Conservation (phyloP, 2,888 invertebrate genomes). For the Diarsia dahlii region DNA sequence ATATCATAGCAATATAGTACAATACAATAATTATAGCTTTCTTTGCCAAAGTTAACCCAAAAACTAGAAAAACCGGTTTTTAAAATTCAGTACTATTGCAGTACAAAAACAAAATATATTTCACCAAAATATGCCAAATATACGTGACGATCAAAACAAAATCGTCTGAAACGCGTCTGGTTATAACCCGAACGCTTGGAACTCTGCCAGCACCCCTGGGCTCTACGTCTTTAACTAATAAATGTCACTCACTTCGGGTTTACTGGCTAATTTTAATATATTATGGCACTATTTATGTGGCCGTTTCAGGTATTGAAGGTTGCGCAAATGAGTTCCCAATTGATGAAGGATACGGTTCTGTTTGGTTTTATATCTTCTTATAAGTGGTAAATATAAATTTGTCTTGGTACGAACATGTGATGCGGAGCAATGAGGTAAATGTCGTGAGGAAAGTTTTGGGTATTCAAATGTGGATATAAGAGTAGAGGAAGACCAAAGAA, state of each 20-base stretch:
- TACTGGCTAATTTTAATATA: slow-evolving; percentile 56
- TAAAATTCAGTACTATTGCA: neutral
- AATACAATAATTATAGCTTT: too few relatives aligned
- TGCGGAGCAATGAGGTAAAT: too few relatives aligned
- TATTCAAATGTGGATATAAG: too few relatives aligned
- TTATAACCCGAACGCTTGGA: slow-evolving; percentile 61
- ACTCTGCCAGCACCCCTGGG: slow-evolving; percentile 46
- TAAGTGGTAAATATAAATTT: too few relatives aligned
- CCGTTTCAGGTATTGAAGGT: slow-evolving; percentile 39
- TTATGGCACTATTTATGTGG: slow-evolving; percentile 43
- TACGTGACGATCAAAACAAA: slow-evolving; percentile 53
- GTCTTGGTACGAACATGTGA: too few relatives aligned
- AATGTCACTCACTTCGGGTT: slow-evolving; percentile 61
- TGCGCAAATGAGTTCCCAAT: slow-evolving; percentile 19
- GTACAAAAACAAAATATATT: slow-evolving; percentile 43
- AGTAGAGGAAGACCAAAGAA: too few relatives aligned
- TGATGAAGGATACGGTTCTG: slow-evolving; percentile 1
- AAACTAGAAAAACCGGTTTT: neutral
- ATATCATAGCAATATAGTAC: too few relatives aligned
- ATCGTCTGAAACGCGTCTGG: slow-evolving; percentile 59
- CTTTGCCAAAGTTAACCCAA: neutral
- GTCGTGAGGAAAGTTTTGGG: too few relatives aligned
- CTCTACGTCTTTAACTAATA: slow-evolving; percentile 48
- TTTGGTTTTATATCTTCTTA: too few relatives aligned
- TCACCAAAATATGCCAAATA: slow-evolving; percentile 51